A percentile compares a stretch with the other conserved stretches of the same genome.
phyloP scores from a whole-genome alignment of 2,888 invertebrate species.

The Mantis religiosa region DNA sequence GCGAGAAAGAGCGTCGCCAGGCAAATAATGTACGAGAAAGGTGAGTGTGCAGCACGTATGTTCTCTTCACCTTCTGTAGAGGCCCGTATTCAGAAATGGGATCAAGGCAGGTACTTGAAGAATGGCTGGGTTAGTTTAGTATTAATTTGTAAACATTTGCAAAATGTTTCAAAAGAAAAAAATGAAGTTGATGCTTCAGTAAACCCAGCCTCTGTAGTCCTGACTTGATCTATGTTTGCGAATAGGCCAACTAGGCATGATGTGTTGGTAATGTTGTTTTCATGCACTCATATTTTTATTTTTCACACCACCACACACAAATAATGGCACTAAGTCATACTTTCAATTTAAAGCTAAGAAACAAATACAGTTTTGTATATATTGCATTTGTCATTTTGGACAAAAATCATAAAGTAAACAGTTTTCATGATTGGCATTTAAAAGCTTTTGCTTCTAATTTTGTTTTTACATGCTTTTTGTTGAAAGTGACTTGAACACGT shows the following conservation, averaged over 20 bases:
- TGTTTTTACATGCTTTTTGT: not conserved
- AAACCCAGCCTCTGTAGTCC: not conserved
- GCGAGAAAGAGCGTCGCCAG: constrained; percentile 91
- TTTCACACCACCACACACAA: not conserved
- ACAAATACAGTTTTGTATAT: not conserved
- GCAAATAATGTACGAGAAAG: constrained; percentile 97
- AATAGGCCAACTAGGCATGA: constrained; percentile 25
- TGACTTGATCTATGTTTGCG: constrained; percentile 24
- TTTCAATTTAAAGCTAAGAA: not conserved
- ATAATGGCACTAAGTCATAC: not conserved
- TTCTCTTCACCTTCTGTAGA: constrained; percentile 29
- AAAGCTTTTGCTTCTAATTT: not conserved
- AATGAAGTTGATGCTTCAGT: not conserved
- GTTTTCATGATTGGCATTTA: not conserved
- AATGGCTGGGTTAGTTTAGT: not conserved
- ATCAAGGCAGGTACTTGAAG: constrained; percentile 39
- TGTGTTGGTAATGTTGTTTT: constrained; percentile 13
- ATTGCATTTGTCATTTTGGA: too few species aligned
- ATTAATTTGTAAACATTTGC: not conserved
- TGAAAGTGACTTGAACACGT: not conserved
- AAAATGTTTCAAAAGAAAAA: not conserved
- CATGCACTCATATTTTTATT: not conserved
- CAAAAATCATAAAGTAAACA: not conserved
- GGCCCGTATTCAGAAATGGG: constrained; percentile 50
- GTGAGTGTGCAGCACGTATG: constrained; percentile 55